Base-by-base conservation (phyloP, 1,140 invertebrate species). In the Panulirus ornatus region DNA sequence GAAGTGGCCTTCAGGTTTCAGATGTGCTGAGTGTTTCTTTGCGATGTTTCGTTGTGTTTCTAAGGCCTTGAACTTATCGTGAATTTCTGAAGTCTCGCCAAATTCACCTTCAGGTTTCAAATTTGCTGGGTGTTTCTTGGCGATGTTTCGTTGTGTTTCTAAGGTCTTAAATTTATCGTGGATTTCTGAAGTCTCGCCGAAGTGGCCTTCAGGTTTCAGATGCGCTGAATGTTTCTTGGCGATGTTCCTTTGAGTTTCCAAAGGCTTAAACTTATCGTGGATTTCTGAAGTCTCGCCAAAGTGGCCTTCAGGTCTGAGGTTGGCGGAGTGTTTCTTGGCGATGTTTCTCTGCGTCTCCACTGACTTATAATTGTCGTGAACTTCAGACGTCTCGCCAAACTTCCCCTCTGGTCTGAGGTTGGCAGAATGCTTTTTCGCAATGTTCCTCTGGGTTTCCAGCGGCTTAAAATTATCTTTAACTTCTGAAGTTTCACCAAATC, bases 281-380 rank as follows among this genome's bases (percentile, higher is more conserved):
- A 84, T 2, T 63, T 84, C 83, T 51, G 83, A 84, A 5, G 83
- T 84, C 22, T 84, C 83, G 5, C 83, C 83, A 47, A 84, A 84
- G 22, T 73, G 30, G 8, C 83, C 83, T 63, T 84, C 83, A 0
- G 83, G 83, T 16, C 66, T 73, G 1, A 84, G 66, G 44, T 71
- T 84, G 2, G 83, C 83, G 2, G 83, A 73, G 51, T 84, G 83
- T 84, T 47, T 84, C 34, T 84, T 84, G 54, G 83, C 83, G 34
- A 84, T 84, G 19, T 84, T 84, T 0, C 83, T 14, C 0, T 84
- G 40, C 0, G 19, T 22, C 36, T 84, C 66, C 2, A 84, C 2
- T 5, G 40, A n/a, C 22, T 73, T 73, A 14, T 34, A 84, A 27
- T 84, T 84, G 27, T 84, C 83, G 51, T 51, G 66, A 14, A 84